Percentiles rank a stretch among this genome's conserved stretches.
phyloP scores from a whole-genome alignment of 1,140 invertebrate genomes.

The Cydia amplana region DNA sequence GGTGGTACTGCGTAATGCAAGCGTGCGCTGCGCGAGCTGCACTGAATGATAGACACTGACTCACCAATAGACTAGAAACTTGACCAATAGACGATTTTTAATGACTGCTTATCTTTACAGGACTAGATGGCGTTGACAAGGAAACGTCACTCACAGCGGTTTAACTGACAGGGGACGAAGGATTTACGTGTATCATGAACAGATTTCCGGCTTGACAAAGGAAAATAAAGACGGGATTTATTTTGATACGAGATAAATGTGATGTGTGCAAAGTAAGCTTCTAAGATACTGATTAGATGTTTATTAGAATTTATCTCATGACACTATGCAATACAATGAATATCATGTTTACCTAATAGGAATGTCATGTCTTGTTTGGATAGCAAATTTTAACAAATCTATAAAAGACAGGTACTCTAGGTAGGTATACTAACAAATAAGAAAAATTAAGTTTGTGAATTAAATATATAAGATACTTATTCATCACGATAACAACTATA shows the following conservation, averaged over 20 bases:
- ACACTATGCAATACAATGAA: too few species aligned
- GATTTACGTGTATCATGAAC: slow-evolving; percentile 72
- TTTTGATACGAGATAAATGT: slow-evolving; percentile 44
- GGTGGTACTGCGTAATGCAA: slow-evolving; percentile 78
- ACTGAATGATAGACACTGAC: slow-evolving; percentile 74
- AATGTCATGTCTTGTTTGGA: too few species aligned
- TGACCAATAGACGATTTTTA: slow-evolving; percentile 58
- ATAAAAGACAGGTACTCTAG: too few species aligned
- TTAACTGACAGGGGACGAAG: slow-evolving; percentile 65
- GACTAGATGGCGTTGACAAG: slow-evolving; percentile 62
- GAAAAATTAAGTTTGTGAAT: background rate
- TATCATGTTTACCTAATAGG: too few species aligned
- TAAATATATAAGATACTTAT: background rate
- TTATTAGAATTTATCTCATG: background rate
- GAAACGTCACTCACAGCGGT: slow-evolving; percentile 56
- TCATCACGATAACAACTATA: too few species aligned
- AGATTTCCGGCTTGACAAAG: slow-evolving; percentile 70
- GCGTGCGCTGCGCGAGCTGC: slow-evolving; percentile 76
- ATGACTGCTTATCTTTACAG: slow-evolving; percentile 48
- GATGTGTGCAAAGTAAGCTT: slow-evolving; percentile 36
- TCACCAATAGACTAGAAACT: slow-evolving; percentile 56
- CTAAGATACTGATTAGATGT: slow-evolving; percentile 43
- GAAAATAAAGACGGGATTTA: slow-evolving; percentile 59
- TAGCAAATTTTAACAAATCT: too few species aligned
- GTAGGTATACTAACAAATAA: background rate